Evolutionary conservation across 2,888 invertebrate genomes (phyloP), one percentile per base, ranked within the genome.

Genomic region (Lepidocyrtinus sp.): DNA sequence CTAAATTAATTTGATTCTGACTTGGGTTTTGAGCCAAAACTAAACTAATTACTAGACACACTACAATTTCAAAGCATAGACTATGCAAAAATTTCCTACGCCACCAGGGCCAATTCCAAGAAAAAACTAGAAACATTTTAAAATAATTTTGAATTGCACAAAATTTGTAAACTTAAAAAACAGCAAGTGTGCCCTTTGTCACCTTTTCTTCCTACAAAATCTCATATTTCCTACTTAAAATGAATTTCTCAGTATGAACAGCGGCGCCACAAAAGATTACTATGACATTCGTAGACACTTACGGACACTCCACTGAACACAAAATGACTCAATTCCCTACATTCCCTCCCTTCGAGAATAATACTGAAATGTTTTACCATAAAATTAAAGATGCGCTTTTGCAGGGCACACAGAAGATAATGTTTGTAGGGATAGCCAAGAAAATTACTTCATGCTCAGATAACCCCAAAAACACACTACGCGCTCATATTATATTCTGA

Each of bases 401-500:
- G 27, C 19, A n/a, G n/a, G 2, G 19, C 2, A n/a, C n/a, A n/a
- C n/a, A n/a, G n/a, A n/a, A n/a, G n/a, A n/a, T n/a, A n/a, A 7
- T 36, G 5, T 36, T 36, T 36, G 36, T 36, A 21, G 61, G 2
- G n/a, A 67, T 26, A 26, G n/a, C 21, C 36, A 27, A 65, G 36
- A 65, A 67, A 25, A 74, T 61, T 24, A 26, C 69, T 75, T 75
- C 75, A 75, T 69, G 75, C 45, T 75, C 62, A 61, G 75, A 45
- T 75, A 46, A 36, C 17, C 36, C 27, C 24, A 22, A 21, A 36
- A 12, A 45, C 67, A n/a, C n/a, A n/a, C n/a, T n/a, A n/a, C n/a
- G n/a, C n/a, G n/a, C n/a, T n/a, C n/a, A 50, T 45, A 24, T 25
- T 50, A 24, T 17, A 50, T 55, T 26, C 19, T 36, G 19, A 26